Base-by-base conservation (phyloP, 2,888 invertebrate species). In the Polydesmus complanatus region DNA sequence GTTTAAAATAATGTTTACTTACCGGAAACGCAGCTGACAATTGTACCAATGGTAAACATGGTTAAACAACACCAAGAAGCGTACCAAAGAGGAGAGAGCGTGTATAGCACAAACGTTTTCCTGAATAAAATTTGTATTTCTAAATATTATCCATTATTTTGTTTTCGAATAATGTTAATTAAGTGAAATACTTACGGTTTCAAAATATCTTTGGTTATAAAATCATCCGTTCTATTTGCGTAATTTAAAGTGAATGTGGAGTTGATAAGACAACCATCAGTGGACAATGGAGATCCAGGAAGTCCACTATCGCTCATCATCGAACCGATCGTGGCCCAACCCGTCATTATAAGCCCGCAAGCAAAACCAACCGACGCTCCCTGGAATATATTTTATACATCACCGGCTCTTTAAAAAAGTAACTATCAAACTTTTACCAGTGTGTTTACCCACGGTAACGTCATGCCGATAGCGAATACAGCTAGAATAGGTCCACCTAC, bases 361-460 rank as follows among this genome's bases (percentile, higher is more conserved):
- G 5, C n/a, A 51, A n/a, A 51, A 14, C 51, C 51, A 21, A n/a
- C 51, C 5, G 19, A 21, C 19, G 51, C 51, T 21, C 51, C 51
- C 51, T 51, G n/a, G 5, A 8, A 51, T 21, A 51, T 5, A 51
- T 11, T 23, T 51, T 8, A 51, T 51, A 23, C 19, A 48, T 48
- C 19, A 51, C 5, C 19, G 5, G 22, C 19, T 22, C 8, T 23
- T 51, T 51, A 51, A 51, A 8, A 8, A 8, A 51, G 52, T 22
- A 14, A 18, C 48, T 48, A 11, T 14, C 48, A 48, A 48, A 19
- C 37, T 37, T 54, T 37, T 22, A 60, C 60, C n/a, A 26, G 22
- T 19, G 60, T 27, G 27, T 47, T 60, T 23, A 49, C 60, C 60
- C 60, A 60, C 26, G 60, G 60, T 23, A 60, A 27, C 3, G 54